A percentile compares a stretch with the other conserved stretches of the same genome.
phyloP scores from a whole-genome alignment of 2,113 vertebrate genomes.

The Neopipo cinnamomea region DNA sequence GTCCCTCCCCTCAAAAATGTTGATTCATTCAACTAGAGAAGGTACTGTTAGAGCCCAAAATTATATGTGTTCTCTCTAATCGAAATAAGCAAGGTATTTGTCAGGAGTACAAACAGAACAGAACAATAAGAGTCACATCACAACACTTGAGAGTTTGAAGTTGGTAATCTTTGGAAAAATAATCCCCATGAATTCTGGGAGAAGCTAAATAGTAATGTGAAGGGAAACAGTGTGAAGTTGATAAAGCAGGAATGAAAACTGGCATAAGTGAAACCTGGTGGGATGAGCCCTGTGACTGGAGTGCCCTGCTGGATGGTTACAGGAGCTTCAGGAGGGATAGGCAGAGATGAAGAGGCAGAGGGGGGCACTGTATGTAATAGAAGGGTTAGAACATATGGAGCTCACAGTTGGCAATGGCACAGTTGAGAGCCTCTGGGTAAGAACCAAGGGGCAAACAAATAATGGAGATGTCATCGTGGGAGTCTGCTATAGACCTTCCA shows the following conservation, averaged over 20 bases:
- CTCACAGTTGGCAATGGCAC: background rate
- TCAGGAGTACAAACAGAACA: background rate
- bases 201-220: background rate
- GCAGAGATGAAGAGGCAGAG: background rate
- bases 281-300: background rate
- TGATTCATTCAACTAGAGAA: background rate
- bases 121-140: background rate
- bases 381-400: background rate
- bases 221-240: background rate
- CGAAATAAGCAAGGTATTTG: background rate
- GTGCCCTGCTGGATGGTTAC: background rate
- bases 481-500: background rate
- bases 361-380: background rate
- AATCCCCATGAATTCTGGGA: background rate
- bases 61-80: background rate
- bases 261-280: background rate
- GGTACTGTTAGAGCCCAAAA: background rate
- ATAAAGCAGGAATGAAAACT: background rate
- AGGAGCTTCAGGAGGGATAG: background rate
- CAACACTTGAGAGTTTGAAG: background rate
- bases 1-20: accelerated
- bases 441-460: background rate
- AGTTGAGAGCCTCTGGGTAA: background rate
- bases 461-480: background rate
- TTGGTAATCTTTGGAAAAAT: background rate